Evolutionary conservation across 2,113 vertebrate species (phyloP), one percentile per base, ranked within the genome.

Genomic region (Ailuropoda melanoleuca): DNA sequence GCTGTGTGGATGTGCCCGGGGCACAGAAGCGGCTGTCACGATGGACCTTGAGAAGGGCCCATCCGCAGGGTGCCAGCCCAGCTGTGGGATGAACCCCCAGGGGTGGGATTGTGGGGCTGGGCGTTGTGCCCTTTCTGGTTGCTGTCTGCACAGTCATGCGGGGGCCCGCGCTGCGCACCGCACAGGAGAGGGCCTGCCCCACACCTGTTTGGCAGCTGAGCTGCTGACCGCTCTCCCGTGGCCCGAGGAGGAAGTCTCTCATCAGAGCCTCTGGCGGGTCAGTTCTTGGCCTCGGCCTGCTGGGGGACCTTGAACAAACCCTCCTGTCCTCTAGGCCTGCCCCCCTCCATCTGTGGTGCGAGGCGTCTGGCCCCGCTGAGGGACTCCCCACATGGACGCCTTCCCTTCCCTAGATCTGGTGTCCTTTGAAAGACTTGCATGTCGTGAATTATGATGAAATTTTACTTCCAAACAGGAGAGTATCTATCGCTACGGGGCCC

Each of bases 261-360:
- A 1, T 77, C 29, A 11, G 66, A 55, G 66, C 86, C 66, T 37
- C 75, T 0, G n/a, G 29, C 26, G 2, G 2, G 23, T 55, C 48
- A 4, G 29, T 48, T 39, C 64, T 12, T 18, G 43, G 80, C 64
- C 81, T 19, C 43, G 39, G 34, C 56, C 87, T 24, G 26, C 26
- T 19, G 6, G 17, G 23, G 50, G 50, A 31, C n/a, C 75, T 46
- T 19, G 55, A 18, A 39, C 3, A 17, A 24, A 23, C 18, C 4
- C 3, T 19, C 2, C 4, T 9, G 26, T 13, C 50, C 1, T 70
- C 29, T 26, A 24, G 58, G 46, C 31, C 62, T 18, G 72, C 29
- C 1, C 4, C 11, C 8, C 15, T 21, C 68, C n/a, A 4, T 34
- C 77, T 4, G 18, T 1, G 4, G n/a, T 10, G 23, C 0, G 0